Conservation (phyloP, 1,140 invertebrate genomes). For the Nylanderia fulva region DNA sequence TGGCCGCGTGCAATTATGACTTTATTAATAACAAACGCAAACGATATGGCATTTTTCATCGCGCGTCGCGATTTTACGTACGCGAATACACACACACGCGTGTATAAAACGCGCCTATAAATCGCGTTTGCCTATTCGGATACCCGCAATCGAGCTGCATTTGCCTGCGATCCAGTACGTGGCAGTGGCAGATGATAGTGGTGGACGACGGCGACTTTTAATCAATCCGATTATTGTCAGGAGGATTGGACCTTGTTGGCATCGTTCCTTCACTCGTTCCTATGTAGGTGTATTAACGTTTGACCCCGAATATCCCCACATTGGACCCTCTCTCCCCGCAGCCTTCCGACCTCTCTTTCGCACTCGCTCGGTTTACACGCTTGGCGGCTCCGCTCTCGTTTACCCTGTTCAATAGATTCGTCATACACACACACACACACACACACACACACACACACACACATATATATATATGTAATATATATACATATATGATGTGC, state of each 20-base stretch:
- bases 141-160: not conserved
- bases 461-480: not conserved
- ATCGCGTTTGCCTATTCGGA: conserved; percentile 1
- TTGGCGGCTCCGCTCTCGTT: conserved; percentile 6
- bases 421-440: not conserved
- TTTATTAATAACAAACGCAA: conserved; percentile 66
- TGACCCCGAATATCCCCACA: conserved; percentile 47
- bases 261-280: conserved; percentile 66
- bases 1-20: conserved; percentile 57
- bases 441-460: not conserved
- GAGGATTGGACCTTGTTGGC: conserved; percentile 69
- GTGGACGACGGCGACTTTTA: conserved; percentile 74
- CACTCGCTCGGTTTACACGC: conserved; percentile 38
- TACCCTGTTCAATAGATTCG: conserved; percentile 52
- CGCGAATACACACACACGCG: not conserved
- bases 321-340: conserved; percentile 6
- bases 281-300: conserved; percentile 69
- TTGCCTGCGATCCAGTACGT: conserved; percentile 6
- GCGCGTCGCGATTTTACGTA: conserved; percentile 29
- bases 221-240: conserved; percentile 78
- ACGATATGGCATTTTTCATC: conserved; percentile 56
- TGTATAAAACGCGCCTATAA: conserved; percentile 22
- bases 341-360: conserved; percentile 29
- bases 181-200: conserved; percentile 20
- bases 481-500: not conserved